Percentiles rank a stretch among this genome's conserved stretches.
Conservation (phyloP, 2,888 invertebrate genomes). For the Orthosia incerta region DNA sequence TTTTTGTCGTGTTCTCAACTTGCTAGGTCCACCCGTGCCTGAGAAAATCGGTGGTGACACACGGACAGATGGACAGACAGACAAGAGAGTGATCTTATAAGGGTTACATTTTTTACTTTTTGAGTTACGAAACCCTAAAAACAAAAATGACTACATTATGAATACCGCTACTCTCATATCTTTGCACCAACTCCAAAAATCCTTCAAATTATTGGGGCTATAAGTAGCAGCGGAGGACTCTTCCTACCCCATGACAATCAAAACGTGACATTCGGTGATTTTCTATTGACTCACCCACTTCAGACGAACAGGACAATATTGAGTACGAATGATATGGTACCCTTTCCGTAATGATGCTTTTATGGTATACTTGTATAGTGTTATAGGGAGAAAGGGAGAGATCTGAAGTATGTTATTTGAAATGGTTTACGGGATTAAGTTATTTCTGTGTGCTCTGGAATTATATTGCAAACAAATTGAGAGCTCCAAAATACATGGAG, state of each 20-base stretch:
- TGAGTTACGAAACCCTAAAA: too few species aligned
- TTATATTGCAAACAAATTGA: too few species aligned
- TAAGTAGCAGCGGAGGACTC: conserved; percentile 69
- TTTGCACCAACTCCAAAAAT: conserved; percentile 51
- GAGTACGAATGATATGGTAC: conserved; percentile 42
- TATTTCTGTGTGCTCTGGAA: background rate
- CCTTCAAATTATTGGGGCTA: conserved; percentile 72
- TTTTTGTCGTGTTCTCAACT: too few species aligned
- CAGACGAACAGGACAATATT: conserved; percentile 58
- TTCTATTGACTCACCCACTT: conserved; percentile 60
- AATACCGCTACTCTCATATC: background rate
- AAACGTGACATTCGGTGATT: conserved; percentile 73
- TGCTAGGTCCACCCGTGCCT: too few species aligned
- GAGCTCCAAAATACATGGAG: too few species aligned
- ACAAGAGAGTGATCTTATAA: too few species aligned
- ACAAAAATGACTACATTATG: too few species aligned
- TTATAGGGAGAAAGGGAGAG: conserved; percentile 3
- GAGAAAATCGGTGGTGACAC: too few species aligned
- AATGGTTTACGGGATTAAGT: conserved; percentile 15
- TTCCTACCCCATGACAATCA: conserved; percentile 69
- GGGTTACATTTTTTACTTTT: too few species aligned
- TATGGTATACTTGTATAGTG: conserved; percentile 19
- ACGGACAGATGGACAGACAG: too few species aligned
- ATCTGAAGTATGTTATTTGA: conserved; percentile 5
- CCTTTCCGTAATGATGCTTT: conserved; percentile 38